A percentile compares a stretch with the other conserved stretches of the same genome.
Conservation (phyloP, 2,113 vertebrate species). For the Engystomops pustulosus region DNA sequence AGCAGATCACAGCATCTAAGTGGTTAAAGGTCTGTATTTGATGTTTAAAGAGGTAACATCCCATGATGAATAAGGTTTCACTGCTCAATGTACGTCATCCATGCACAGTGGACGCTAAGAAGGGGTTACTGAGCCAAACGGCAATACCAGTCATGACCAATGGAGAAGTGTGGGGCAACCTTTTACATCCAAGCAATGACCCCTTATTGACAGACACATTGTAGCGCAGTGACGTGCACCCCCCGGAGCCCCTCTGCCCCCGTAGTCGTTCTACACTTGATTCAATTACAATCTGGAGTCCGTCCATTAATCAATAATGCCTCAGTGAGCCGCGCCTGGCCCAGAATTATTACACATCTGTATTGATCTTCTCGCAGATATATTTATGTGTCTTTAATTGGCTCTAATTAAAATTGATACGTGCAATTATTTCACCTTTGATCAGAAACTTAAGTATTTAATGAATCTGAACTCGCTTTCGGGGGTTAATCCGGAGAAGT, state of each 20-base stretch:
- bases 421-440: slow-evolving; percentile 29
- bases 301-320: slow-evolving; percentile 28
- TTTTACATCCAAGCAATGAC: neutral
- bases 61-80: no score
- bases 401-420: slow-evolving; percentile 31
- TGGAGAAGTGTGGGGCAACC: neutral
- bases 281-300: neutral
- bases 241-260: neutral
- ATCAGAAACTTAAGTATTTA: neutral
- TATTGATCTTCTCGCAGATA: slow-evolving; percentile 8
- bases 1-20: no score
- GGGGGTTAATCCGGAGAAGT: slow-evolving; percentile 23
- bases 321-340: neutral
- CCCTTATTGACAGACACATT: neutral
- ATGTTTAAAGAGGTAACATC: no score
- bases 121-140: no score
- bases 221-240: no score
- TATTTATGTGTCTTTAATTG: slow-evolving; percentile 38
- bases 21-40: no score
- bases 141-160: neutral
- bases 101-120: no score
- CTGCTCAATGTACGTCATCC: no score
- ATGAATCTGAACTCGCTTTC: neutral
- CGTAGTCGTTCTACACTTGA: slow-evolving; percentile 1
- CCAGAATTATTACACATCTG: slow-evolving; percentile 13